phyloP scores from a whole-genome alignment of 2,888 invertebrate genomes.

The Phasia obesa region DNA sequence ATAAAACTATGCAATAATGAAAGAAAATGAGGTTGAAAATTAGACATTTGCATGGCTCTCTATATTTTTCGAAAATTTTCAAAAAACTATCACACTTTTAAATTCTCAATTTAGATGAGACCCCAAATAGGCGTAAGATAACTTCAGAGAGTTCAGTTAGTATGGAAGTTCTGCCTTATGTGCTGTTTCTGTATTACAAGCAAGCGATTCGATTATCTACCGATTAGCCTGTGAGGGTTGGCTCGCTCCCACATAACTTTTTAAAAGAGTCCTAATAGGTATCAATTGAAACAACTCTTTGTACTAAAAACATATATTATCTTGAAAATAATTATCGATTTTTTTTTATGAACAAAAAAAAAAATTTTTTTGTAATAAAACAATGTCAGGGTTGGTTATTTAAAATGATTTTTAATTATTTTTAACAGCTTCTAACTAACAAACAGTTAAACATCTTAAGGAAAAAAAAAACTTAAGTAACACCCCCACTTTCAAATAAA shows the following conservation, averaged over 20 bases:
- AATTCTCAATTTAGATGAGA: no score
- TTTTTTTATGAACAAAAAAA: neutral
- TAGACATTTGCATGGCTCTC: no score
- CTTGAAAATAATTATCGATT: constrained; percentile 20
- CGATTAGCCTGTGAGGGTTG: no score
- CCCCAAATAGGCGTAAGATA: no score
- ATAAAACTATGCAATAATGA: no score
- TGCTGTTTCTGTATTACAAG: no score
- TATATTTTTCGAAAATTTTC: no score
- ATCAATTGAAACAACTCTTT: neutral
- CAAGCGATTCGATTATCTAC: no score
- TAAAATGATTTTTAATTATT: constrained; percentile 17
- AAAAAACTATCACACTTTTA: no score
- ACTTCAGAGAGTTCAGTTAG: no score
- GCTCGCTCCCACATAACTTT: neutral
- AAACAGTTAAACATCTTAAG: constrained; percentile 18
- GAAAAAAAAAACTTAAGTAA: neutral
- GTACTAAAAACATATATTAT: neutral
- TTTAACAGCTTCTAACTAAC: neutral
- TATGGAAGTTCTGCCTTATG: no score
- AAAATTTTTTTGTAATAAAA: constrained; percentile 12
- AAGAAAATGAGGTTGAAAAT: no score
- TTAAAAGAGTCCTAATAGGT: neutral
- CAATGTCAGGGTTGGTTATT: constrained; percentile 27
- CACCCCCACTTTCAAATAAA: constrained; percentile 22